Base-by-base conservation (phyloP, 2,113 vertebrate genomes). In the Cephalopterus ornatus region DNA sequence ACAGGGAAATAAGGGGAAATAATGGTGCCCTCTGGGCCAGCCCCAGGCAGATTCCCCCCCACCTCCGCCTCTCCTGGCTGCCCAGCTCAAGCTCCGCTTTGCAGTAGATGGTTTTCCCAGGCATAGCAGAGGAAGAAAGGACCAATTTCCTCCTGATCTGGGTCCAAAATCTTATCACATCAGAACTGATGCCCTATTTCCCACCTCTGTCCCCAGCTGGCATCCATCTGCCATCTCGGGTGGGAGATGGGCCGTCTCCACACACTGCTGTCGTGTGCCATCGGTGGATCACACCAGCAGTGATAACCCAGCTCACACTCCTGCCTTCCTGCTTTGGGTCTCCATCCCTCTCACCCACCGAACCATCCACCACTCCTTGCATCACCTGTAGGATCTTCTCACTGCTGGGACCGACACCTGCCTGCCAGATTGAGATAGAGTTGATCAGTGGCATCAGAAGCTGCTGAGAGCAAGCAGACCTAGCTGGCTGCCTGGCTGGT, bases 251-350 rank as follows among this genome's bases (percentile, higher is more conserved):
- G 33, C 23, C 16, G 7, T 21, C 30, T 39, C 61, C 35, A 27
- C 0, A 0, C 1, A 2, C 33, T 77, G 58, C 5, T 66, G 30
- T 23, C 9, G 1, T 19, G 35, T 1, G 18, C 52, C 39, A 16
- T 24, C 3, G 3, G 35, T 55, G 44, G 59, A 44, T 53, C 12
- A 55, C 73, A 67, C 15, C 9, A 16, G 59, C 35, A 37, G 65
- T 5, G 0, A 59, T 46, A 93, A 67, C 35, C 28, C 12, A 12
- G 24, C 6, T 77, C 74, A 46, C 17, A 7, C 11, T 55, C 53
- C 39, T n/a, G 28, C 49, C 46, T 52, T 85, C 37, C 84, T 8
- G 1, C 11, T 78, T 46, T 23, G 14, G 19, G 12, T 37, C 26
- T 61, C 26, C 37, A 32, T 63, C 39, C 17, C 17, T 37, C 27